phyloP scores from a whole-genome alignment of 2,888 invertebrate species.

The Apamea crenata region DNA sequence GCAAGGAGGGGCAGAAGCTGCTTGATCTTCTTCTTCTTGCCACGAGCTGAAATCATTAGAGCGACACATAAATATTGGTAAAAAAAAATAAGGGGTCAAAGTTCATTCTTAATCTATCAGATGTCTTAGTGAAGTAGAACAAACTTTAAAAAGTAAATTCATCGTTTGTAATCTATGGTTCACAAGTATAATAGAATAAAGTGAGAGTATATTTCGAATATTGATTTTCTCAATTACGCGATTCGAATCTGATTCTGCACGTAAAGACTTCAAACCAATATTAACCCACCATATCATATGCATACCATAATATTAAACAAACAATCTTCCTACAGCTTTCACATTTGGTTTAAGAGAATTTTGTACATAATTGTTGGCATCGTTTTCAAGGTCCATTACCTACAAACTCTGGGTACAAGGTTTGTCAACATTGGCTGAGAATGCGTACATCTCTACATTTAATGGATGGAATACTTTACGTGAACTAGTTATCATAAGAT shows the following conservation, averaged over 20 bases:
- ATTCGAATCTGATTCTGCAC: neutral
- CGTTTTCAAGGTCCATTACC: conserved; percentile 43
- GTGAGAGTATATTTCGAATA: neutral
- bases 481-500: neutral
- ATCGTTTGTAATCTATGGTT: neutral
- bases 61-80: neutral
- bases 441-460: conserved; percentile 1
- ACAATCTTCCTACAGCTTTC: conserved; percentile 42
- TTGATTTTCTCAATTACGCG: neutral
- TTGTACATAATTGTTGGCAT: conserved; percentile 20
- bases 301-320: neutral
- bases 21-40: conserved; percentile 95
- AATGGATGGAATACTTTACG: conserved; percentile 8
- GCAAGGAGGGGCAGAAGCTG: conserved; percentile 93
- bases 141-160: neutral
- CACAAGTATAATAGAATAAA: neutral
- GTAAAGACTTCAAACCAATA: neutral
- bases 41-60: conserved; percentile 91
- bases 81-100: neutral
- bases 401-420: conserved; percentile 15
- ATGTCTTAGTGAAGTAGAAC: neutral
- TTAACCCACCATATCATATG: neutral
- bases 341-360: conserved; percentile 36
- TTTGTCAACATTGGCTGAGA: conserved; percentile 40
- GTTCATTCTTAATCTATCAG: neutral